Conservation (phyloP, 2,113 vertebrate genomes). For the Phaethornis superciliosus region DNA sequence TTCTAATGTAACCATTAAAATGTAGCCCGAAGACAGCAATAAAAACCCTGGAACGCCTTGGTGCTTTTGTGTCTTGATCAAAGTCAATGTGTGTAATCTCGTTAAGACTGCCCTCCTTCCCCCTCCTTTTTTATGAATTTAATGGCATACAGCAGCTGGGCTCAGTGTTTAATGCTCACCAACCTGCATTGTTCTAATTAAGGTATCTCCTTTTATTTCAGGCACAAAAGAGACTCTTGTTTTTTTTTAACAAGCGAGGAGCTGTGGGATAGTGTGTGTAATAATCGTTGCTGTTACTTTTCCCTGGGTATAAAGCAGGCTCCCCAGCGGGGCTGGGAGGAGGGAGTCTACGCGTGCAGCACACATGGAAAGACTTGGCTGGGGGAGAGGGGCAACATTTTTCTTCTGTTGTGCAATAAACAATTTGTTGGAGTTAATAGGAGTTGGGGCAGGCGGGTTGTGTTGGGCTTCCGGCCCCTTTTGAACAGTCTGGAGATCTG, state of each 20-base stretch:
- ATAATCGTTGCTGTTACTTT: conserved; percentile 66
- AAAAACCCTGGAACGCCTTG: conserved; percentile 84
- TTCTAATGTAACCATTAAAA: conserved; percentile 91
- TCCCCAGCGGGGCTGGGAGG: conserved; percentile 13
- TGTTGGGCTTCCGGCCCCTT: conserved; percentile 34
- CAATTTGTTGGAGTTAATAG: conserved; percentile 74
- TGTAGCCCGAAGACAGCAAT: conserved; percentile 93
- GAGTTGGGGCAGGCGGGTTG: conserved; percentile 20
- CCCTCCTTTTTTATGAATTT: conserved; percentile 75
- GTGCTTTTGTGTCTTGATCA: conserved; percentile 91
- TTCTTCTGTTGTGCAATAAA: conserved; percentile 72
- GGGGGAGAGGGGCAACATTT: conserved; percentile 28
- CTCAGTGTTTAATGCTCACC: conserved; percentile 74
- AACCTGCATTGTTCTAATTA: conserved; percentile 85
- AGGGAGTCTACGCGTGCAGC: conserved; percentile 46
- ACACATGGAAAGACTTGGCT: conserved; percentile 61
- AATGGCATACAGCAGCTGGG: conserved; percentile 84
- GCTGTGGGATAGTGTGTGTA: conserved; percentile 70
- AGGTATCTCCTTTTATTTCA: conserved; percentile 80
- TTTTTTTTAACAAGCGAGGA: conserved; percentile 69
- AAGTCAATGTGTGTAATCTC: conserved; percentile 91
- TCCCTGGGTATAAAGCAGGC: conserved; percentile 58
- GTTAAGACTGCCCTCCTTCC: conserved; percentile 83
- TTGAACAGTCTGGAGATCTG: conserved; percentile 60
- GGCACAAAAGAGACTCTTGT: conserved; percentile 72